A percentile compares a stretch with the other conserved stretches of the same genome.
Evolutionary conservation across 2,888 invertebrate species (phyloP).

Genomic region (Andricus quercusramuli): DNA sequence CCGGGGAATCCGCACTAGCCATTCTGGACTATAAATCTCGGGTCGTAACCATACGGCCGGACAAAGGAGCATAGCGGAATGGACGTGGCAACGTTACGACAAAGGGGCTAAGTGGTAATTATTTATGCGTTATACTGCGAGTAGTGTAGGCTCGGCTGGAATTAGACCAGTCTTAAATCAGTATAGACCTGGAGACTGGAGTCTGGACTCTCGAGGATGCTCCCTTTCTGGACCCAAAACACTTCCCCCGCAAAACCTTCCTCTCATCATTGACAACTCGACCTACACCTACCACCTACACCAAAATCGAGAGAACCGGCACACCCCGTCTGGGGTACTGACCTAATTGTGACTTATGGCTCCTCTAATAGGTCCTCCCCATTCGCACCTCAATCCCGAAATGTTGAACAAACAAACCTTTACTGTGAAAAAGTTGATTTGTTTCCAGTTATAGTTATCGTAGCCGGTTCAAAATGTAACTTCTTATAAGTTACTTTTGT

Average conservation of each 20-base stretch:
- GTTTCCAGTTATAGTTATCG: too few relatives aligned
- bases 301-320: constrained; percentile 63
- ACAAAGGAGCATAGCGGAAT: constrained; percentile 63
- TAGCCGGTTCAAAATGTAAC: too few relatives aligned
- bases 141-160: constrained; percentile 59
- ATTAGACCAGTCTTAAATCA: constrained; percentile 71
- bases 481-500: too few relatives aligned
- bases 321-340: constrained; percentile 68
- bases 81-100: constrained; percentile 65
- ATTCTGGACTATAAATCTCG: constrained; percentile 71
- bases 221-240: constrained; percentile 45
- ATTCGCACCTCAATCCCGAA: neutral
- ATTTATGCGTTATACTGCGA: constrained; percentile 71
- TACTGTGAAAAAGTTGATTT: too few relatives aligned
- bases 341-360: constrained; percentile 78
- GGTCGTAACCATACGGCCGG: constrained; percentile 61
- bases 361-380: constrained; percentile 64
- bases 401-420: neutral
- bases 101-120: constrained; percentile 74
- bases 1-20: constrained; percentile 57
- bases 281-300: constrained; percentile 64
- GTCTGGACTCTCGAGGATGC: constrained; percentile 19
- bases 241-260: constrained; percentile 40
- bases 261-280: constrained; percentile 55
- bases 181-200: constrained; percentile 62